Base-by-base conservation (phyloP, 1,140 invertebrate genomes). In the Chelonus insularis region DNA sequence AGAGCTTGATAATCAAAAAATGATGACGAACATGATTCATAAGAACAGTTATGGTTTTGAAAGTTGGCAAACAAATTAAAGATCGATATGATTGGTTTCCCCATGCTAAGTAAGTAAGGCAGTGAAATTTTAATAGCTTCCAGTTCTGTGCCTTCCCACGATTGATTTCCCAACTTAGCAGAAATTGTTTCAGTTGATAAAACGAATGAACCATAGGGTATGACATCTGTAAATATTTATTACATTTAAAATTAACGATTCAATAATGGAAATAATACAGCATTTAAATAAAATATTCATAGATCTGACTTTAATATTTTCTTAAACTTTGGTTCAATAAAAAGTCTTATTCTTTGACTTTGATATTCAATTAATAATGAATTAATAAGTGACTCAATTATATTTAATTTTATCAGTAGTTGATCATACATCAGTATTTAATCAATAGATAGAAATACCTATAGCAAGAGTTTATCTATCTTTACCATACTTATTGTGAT, bases 61-160 rank as follows among this genome's bases (percentile, higher is more conserved):
- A 72, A 4, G 1, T 68, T 66, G 9, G 60, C 68, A 1, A 78
- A 14, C 0, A 60, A 43, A 9, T 72, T 62, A 0, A 68, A 65
- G 4, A 77, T 56, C 18, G 69, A 68, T 3, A 76, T 41, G 2
- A 81, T 69, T 16, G 74, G 68, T 51, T 76, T 77, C 1, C 77
- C 79, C 3, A 80, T 68, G 8, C 65, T 66, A 0, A 78, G 57
- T 0, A 81, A 29, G 47, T 78, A 70, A 0, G 78, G 77, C 4
- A 76, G 80, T 16, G 72, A 67, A 6, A 71, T 61, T 0, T 69
- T 59, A 3, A 72, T 21, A 16, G 69, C 70, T 61, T 69, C 48
- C 6, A 67, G 67, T 5, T 57, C 2, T 6, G 48, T 54, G 11
- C 63, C 55, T 1, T 68, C 47, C 0, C 3, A 29, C 65, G 23